Conservation (phyloP, 2,113 vertebrate genomes). For the Carettochelys insculpta region DNA sequence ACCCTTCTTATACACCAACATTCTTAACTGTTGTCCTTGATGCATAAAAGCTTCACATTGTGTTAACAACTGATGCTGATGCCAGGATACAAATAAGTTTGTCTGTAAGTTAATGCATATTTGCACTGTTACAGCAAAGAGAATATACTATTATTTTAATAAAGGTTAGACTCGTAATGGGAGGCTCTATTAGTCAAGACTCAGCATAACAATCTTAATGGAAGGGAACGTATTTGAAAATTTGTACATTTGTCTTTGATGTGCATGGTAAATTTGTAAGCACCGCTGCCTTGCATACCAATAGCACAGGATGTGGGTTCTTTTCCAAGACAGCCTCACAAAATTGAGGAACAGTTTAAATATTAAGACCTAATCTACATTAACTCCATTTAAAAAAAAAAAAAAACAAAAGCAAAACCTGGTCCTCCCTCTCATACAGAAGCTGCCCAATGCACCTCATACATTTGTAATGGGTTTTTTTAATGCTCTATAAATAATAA, state of each 20-base stretch:
- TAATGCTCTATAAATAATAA: conserved; percentile 86
- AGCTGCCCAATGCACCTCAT: conserved; percentile 86
- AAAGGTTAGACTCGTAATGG: conserved; percentile 72
- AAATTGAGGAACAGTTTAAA: conserved; percentile 94
- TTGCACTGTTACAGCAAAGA: conserved; percentile 77
- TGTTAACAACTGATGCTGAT: conserved; percentile 77
- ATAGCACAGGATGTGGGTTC: conserved; percentile 81
- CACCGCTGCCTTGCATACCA: conserved; percentile 89
- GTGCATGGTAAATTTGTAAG: conserved; percentile 79
- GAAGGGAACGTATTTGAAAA: conserved; percentile 74
- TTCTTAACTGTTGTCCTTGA: conserved; percentile 69
- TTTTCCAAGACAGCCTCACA: conserved; percentile 92
- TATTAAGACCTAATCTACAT: conserved; percentile 86
- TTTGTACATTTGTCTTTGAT: conserved; percentile 68
- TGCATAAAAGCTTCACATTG: conserved; percentile 69
- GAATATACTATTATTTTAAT: conserved; percentile 63
- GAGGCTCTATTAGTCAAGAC: conserved; percentile 73
- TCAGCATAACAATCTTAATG: conserved; percentile 70
- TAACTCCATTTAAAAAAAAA: conserved; percentile 73
- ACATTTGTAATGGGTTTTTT: conserved; percentile 75
- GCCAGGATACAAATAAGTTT: conserved; percentile 68
- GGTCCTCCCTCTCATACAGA: conserved; percentile 80
- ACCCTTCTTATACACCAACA: conserved; percentile 77
- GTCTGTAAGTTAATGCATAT: conserved; percentile 74
- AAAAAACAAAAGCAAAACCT: conserved; percentile 72